These are phyloP conservation scores for Parauchenoglanis punctatus DNA, from an alignment of 2,797 vertebrate species.

Conservation along the genomic window DNA sequence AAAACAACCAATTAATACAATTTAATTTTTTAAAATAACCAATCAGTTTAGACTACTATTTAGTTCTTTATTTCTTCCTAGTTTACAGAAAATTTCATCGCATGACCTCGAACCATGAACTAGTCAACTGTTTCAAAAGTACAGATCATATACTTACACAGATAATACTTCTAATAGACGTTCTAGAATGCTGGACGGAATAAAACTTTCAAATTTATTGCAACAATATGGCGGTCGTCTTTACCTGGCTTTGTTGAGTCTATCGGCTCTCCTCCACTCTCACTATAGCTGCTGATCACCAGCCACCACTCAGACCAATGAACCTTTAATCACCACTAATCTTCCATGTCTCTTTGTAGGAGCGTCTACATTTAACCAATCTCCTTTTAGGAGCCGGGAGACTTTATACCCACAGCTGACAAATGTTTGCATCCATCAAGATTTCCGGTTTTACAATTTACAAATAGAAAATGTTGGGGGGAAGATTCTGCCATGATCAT, in stretches of 20 bases:
- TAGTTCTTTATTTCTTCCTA: neutral
- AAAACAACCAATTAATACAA: neutral
- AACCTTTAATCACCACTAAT: slow-evolving; percentile 73
- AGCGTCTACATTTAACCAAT: slow-evolving; percentile 68
- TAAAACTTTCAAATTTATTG: neutral
- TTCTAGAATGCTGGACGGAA: neutral
- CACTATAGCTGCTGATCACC: slow-evolving; percentile 31
- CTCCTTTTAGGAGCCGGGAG: slow-evolving; percentile 49
- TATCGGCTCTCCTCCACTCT: neutral
- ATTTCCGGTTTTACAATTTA: neutral
- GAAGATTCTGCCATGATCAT: neutral
- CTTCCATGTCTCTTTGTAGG: slow-evolving; percentile 68
- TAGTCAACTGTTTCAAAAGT: neutral
- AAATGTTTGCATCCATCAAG: neutral
- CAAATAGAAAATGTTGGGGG: neutral
- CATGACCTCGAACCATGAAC: neutral
- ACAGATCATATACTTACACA: neutral
- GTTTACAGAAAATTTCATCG: neutral
- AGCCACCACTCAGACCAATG: slow-evolving; percentile 20
- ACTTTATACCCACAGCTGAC: slow-evolving; percentile 11
- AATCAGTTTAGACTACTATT: neutral
- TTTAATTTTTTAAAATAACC: too few relatives aligned
- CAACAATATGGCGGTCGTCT: neutral
- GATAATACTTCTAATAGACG: neutral
- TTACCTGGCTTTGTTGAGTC: neutral